Conservation (phyloP, 2,888 invertebrate species). For the Ophraella communa region DNA sequence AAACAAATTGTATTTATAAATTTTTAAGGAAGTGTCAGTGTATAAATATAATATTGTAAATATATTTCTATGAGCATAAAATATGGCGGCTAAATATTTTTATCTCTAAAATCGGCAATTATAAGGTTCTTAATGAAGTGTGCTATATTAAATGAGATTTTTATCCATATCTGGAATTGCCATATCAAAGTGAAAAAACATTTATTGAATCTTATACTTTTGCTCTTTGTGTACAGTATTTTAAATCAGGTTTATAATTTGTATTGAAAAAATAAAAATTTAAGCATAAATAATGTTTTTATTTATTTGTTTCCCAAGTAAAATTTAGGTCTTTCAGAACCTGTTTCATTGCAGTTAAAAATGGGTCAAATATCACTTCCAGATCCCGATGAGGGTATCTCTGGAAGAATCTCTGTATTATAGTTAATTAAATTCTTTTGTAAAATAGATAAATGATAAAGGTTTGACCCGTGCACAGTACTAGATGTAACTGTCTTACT, state of each 20-base stretch:
- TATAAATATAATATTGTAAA: conserved; percentile 50
- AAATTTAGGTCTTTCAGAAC: no score
- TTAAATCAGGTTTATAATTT: conserved; percentile 83
- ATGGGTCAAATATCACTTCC: no score
- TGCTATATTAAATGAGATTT: conserved; percentile 56
- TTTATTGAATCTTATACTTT: conserved; percentile 56
- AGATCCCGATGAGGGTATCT: no score
- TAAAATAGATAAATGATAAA: no score
- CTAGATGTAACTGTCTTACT: no score
- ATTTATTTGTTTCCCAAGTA: conserved; percentile 15
- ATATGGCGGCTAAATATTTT: conserved; percentile 57
- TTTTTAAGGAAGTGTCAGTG: conserved; percentile 52
- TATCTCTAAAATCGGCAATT: conserved; percentile 51
- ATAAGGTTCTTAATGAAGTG: conserved; percentile 52
- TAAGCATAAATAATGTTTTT: conserved; percentile 41
- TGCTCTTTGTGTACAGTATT: conserved; percentile 76
- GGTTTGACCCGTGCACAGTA: no score
- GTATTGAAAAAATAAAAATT: conserved; percentile 74
- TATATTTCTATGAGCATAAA: conserved; percentile 54
- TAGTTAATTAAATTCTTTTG: no score
- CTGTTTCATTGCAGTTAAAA: no score
- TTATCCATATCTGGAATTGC: conserved; percentile 61
- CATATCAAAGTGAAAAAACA: conserved; percentile 58
- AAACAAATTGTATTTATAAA: conserved; percentile 48
- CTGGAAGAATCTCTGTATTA: no score